phyloP scores from a whole-genome alignment of 2,797 vertebrate species.

The Rhodeus uyekii region DNA sequence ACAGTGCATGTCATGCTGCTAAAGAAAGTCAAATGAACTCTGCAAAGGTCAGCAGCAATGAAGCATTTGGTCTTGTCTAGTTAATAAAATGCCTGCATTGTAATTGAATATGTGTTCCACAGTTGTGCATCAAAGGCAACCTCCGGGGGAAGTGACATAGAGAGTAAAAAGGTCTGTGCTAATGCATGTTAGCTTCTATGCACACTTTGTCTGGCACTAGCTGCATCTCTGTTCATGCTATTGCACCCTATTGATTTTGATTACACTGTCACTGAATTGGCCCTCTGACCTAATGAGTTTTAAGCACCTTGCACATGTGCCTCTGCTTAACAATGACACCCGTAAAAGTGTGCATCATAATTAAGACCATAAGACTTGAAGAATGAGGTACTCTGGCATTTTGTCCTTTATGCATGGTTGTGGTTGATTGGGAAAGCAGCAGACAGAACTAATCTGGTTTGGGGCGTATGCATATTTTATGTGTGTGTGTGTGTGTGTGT shows the following conservation, averaged over 20 bases:
- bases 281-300: conserved; percentile 28
- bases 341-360: conserved; percentile 43
- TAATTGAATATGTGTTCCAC: conserved; percentile 27
- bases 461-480: neutral
- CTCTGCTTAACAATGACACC: conserved; percentile 24
- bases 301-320: conserved; percentile 16
- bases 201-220: neutral
- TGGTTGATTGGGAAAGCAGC: conserved; percentile 32
- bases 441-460: neutral
- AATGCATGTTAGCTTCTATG: neutral
- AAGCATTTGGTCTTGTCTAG: conserved; percentile 18
- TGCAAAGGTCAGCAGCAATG: conserved; percentile 7
- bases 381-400: conserved; percentile 1
- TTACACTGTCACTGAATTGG: neutral
- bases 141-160: neutral
- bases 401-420: conserved; percentile 29
- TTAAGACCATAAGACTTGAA: conserved; percentile 11
- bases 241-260: neutral
- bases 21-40: conserved; percentile 14
- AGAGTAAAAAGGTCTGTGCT: conserved; percentile 13
- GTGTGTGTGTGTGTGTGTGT: neutral
- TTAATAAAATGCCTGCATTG: conserved; percentile 7
- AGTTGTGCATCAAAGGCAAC: conserved; percentile 1
- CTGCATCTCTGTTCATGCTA: neutral
- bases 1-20: conserved; percentile 53